Evolutionary conservation across 1,140 invertebrate species (phyloP), one percentile per base, ranked within the genome.

Genomic region (Drosophila sp.): DNA sequence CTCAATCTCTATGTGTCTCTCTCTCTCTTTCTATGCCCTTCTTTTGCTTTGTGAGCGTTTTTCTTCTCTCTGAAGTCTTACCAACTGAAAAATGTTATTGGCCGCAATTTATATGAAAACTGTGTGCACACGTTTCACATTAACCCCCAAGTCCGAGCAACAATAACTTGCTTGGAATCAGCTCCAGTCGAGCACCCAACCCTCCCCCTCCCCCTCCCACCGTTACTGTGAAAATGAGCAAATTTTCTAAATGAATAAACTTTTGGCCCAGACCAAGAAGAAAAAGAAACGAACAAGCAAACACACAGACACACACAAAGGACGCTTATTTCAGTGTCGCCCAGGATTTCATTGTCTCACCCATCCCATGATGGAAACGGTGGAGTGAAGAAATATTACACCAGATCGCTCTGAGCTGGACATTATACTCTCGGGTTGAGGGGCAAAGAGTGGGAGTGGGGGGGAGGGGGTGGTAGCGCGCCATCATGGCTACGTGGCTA

Each of bases 51-150:
- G 84, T 83, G 32, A 76, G 83, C 83, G 83, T 83, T 86, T 87
- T 87, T 79, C 83, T 81, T 86, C 32, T 86, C 32, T 50, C 44
- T 50, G 44, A 58, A 58, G 83, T 70, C 64, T 54, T 80, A 65
- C 84, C 84, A 89, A 87, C 84, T 87, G 84, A 87, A 87, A 87
- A 87, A 87, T 87, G 84, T 87, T 87, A 87, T 87, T 87, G 84
- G 84, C 84, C 76, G 76, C 84, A 87, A 87, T 87, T 87, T 87
- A 87, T 87, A 87, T 87, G 84, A 87, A 89, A 87, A 89, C 83
- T 89, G 83, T 87, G 83, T 87, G 83, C 81, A 80, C 84, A 87
- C 84, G 84, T 89, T 89, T 80, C 75, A 82, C 70, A 86, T 78
- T 80, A 67, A 63, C 54, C 76, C 79, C 63, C 33, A 30, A 50